Evolutionary conservation across 2,113 vertebrate genomes (phyloP), one percentile per base, ranked within the genome.

Genomic region (Saccopteryx bilineata): DNA sequence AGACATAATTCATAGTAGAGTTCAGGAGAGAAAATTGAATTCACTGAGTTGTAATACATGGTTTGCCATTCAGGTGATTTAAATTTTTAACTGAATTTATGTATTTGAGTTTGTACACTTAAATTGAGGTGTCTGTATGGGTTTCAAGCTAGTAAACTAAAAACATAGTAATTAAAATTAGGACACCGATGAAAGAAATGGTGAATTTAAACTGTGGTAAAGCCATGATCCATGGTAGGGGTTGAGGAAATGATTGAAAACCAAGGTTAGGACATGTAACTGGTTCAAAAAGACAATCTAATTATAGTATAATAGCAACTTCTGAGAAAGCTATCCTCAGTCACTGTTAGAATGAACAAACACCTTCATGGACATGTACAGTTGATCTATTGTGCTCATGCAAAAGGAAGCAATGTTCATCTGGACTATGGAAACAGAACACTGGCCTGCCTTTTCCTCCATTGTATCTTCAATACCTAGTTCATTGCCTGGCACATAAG

Each of bases 121-220:
- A 54, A 91, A 65, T 46, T 4, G 6, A 18, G n/a, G 24, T 66
- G 13, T 78, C 23, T 92, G 5, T 12, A 50, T 71, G 52, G 33
- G 14, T 5, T 66, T 92, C 31, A 50, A 71, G 33, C 31, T 78
- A 81, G 33, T 87, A 83, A 78, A 63, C 21, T 50, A 58, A 58
- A 95, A 93, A 69, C n/a, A 84, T 63, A 63, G 31, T 68, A 71
- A 46, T 56, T 87, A 66, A 72, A 93, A 46, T 39, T 8, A 79
- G 11, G 13, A 19, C 10, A 17, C 7, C 39, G 68, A 85, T 50
- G 26, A 12, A 87, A 46, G 23, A 83, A 58, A 39, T 26, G 28
- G 48, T 72, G 6, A 83, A 33, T 39, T 68, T 90, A 72, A 39
- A 92, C 66, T 33, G 39, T 56, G 18, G 11, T 65, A 90, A 80